Percentiles rank a stretch among this genome's conserved stretches.
These are phyloP conservation scores for Tetrao urogallus DNA, from an alignment of 2,113 vertebrate species.

Conservation along the genomic window DNA sequence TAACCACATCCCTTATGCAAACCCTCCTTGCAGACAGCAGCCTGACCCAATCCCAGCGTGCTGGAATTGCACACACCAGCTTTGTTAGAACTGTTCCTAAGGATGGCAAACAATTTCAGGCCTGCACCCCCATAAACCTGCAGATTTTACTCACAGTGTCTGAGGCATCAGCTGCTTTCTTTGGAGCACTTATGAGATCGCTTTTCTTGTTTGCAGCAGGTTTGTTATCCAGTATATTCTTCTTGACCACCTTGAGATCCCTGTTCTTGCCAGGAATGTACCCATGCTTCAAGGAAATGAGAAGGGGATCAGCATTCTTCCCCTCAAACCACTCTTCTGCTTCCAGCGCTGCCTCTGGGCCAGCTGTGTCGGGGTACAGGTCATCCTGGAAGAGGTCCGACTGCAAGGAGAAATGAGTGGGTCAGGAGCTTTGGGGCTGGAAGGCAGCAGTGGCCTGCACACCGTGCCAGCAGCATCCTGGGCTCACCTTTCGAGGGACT, in stretches of 20 bases:
- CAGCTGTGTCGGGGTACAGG: conserved; percentile 93
- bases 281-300: conserved; percentile 94
- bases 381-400: conserved; percentile 98
- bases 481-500: conserved; percentile 94
- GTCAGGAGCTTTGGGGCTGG: not conserved
- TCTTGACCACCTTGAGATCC: conserved; percentile 95
- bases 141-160: conserved; percentile 68
- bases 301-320: conserved; percentile 90
- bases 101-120: not conserved
- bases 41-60: not conserved
- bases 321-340: conserved; percentile 97
- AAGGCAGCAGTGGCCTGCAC: not conserved
- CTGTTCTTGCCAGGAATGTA: conserved; percentile 93
- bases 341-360: conserved; percentile 90
- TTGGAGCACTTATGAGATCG: conserved; percentile 82
- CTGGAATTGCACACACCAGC: fast-evolving
- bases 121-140: not conserved
- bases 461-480: fast-evolving
- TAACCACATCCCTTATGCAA: too few species aligned
- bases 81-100: not conserved
- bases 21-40: not conserved
- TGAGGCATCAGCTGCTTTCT: conserved; percentile 78
- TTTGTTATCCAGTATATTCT: conserved; percentile 93
- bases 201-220: conserved; percentile 82
- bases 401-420: conserved; percentile 62